These are phyloP conservation scores for Periplaneta americana DNA, from an alignment of 1,140 invertebrate species.

Conservation along the genomic window DNA sequence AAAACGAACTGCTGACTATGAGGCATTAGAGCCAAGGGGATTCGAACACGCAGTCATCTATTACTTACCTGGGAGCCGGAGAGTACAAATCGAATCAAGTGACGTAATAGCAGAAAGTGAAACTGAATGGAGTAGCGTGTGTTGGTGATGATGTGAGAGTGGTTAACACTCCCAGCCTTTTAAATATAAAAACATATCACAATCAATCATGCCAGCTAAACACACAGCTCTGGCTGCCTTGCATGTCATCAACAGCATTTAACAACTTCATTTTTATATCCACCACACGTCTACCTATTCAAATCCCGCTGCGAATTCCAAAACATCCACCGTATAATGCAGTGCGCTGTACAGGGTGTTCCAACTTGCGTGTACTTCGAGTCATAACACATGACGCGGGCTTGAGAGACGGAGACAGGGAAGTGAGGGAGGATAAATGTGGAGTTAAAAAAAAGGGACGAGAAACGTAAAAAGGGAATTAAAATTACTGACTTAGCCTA, in stretches of 20 bases:
- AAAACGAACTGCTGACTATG: too few relatives aligned
- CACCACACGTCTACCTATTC: background rate
- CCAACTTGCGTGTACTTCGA: background rate
- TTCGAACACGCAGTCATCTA: too few relatives aligned
- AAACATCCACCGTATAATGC: background rate
- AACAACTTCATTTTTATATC: background rate
- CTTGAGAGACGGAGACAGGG: too few relatives aligned
- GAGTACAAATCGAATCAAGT: background rate
- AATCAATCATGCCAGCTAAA: background rate
- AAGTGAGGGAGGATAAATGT: too few relatives aligned
- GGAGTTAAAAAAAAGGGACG: too few relatives aligned
- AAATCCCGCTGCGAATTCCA: background rate
- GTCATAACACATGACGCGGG: too few relatives aligned
- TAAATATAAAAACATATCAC: background rate
- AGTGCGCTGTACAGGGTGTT: background rate
- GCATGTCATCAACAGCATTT: background rate
- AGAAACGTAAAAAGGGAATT: too few relatives aligned
- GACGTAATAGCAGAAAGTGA: background rate
- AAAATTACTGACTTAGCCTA: too few relatives aligned
- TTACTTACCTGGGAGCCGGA: background rate
- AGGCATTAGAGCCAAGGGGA: too few relatives aligned
- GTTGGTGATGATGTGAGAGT: too few relatives aligned
- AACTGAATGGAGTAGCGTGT: background rate
- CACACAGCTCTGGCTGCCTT: background rate
- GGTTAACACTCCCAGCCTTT: background rate